A percentile compares a stretch with the other conserved stretches of the same genome.
Conservation (phyloP, 2,888 invertebrate species). For the Eulithis prunata region DNA sequence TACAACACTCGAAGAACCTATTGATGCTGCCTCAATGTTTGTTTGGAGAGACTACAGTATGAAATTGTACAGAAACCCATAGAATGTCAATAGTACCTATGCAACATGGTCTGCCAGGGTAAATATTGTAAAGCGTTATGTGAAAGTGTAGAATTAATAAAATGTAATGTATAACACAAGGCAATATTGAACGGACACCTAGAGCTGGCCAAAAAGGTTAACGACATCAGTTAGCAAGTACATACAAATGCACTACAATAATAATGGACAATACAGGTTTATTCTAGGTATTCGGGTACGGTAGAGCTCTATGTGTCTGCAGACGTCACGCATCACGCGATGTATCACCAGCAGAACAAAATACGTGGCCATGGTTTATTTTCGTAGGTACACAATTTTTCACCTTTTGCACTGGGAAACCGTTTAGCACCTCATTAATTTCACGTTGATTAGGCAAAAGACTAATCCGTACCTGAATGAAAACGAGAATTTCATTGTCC, state of each 20-base stretch:
- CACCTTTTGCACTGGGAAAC: background rate
- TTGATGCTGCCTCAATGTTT: slow-evolving; percentile 1
- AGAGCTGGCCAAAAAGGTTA: too few species aligned
- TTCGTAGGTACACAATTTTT: background rate
- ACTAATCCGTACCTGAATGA: slow-evolving; percentile 23
- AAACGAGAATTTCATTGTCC: slow-evolving; percentile 15
- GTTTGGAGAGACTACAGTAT: background rate
- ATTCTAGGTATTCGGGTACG: too few species aligned
- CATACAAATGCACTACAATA: too few species aligned
- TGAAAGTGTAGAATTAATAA: too few species aligned
- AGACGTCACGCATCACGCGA: background rate
- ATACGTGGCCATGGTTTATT: background rate
- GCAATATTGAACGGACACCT: too few species aligned
- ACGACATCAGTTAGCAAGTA: too few species aligned
- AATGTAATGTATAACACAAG: too few species aligned
- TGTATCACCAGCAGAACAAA: background rate
- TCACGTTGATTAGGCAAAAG: background rate
- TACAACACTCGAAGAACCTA: background rate
- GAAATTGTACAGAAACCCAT: too few species aligned
- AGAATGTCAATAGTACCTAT: too few species aligned
- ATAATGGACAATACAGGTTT: too few species aligned
- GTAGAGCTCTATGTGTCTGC: background rate
- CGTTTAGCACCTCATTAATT: background rate
- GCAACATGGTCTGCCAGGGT: too few species aligned
- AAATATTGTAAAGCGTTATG: too few species aligned